A percentile compares a stretch with the other conserved stretches of the same genome.
Conservation (phyloP, 2,797 vertebrate genomes). For the Smutsia gigantea region DNA sequence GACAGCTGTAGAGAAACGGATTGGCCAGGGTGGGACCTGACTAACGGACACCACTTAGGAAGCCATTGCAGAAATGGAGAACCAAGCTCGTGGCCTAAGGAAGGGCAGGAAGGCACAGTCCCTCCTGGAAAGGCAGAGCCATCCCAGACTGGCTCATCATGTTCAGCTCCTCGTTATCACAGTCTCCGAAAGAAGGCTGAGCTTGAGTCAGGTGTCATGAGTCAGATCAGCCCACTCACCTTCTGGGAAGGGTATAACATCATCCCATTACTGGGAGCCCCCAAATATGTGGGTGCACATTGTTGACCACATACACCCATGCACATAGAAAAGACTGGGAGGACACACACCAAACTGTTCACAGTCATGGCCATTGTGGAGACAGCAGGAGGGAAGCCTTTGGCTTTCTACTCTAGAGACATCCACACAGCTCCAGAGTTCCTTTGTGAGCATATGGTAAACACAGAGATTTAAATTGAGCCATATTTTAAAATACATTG, state of each 20-base stretch:
- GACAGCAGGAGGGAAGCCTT: too few relatives aligned
- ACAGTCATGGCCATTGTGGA: neutral
- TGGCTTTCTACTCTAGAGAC: too few relatives aligned
- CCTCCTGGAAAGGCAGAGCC: neutral
- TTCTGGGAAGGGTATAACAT: neutral
- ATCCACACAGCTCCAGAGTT: neutral
- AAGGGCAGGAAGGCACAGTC: neutral
- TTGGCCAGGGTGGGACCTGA: neutral
- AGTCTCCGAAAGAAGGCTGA: neutral
- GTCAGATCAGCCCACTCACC: neutral
- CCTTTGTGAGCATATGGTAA: neutral
- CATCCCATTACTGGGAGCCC: neutral
- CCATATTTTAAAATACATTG: neutral
- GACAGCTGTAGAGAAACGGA: neutral
- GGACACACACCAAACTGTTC: neutral
- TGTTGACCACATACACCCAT: neutral
- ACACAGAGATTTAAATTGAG: neutral
- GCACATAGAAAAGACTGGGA: neutral
- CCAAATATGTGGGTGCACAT: accelerated
- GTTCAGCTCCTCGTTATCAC: neutral
- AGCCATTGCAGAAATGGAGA: neutral
- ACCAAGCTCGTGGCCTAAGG: neutral
- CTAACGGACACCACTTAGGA: neutral
- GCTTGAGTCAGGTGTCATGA: neutral
- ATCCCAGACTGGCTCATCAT: neutral